These are phyloP conservation scores for Strix uralensis DNA, from an alignment of 2,113 vertebrate genomes.

Conservation along the genomic window DNA sequence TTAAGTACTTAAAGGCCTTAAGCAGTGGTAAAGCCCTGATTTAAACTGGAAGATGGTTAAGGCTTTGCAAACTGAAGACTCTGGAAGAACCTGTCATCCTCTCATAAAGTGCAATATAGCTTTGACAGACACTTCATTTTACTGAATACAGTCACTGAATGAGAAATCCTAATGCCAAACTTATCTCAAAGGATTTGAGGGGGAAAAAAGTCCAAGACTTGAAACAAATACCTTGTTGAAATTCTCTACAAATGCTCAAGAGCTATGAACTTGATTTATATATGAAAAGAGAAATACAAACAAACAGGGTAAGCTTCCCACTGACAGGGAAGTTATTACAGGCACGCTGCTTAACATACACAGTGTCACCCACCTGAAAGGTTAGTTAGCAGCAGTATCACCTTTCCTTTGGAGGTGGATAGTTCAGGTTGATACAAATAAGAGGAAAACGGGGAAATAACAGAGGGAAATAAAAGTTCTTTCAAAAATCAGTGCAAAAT, in stretches of 20 bases:
- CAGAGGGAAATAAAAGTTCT: neutral
- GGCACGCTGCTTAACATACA: neutral
- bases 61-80: neutral
- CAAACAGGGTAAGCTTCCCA: neutral
- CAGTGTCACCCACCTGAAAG: neutral
- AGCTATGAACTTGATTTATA: conserved; percentile 21
- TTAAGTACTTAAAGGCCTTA: neutral
- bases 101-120: neutral
- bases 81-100: neutral
- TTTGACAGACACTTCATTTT: conserved; percentile 5
- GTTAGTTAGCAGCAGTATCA: neutral
- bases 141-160: neutral
- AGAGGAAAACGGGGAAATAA: neutral
- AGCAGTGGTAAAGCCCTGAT: neutral
- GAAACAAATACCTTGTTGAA: conserved; percentile 25
- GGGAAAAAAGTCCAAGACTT: neutral
- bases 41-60: neutral
- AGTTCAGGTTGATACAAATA: neutral
- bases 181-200: neutral
- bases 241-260: neutral
- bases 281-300: conserved; percentile 10
- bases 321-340: neutral
- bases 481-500: neutral
- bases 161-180: conserved; percentile 8
- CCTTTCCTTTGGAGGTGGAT: neutral